Base-by-base conservation (phyloP, 1,140 invertebrate species). In the Monochamus saltuarius region DNA sequence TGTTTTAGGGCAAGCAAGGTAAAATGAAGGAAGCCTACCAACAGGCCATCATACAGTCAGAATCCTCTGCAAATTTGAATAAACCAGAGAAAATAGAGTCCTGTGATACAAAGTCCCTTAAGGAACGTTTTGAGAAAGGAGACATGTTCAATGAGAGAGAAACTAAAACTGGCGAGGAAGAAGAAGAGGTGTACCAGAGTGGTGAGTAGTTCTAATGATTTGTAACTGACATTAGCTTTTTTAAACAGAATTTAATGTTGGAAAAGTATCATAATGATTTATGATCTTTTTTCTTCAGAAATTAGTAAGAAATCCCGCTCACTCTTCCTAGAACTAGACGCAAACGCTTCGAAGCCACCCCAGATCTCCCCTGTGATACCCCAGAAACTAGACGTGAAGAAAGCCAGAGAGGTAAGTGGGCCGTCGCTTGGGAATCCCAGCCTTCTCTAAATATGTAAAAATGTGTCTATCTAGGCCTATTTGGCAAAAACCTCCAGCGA, bases 1-100 rank as follows among this genome's bases (percentile, higher is more conserved):
- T 8, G 19, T 45, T 37, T 17, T 74, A 90, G 88, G 91, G 91
- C 8, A 92, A 93, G 75, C 91, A 93, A 79, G 89, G 89, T 0
- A 91, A 91, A 69, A 90, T 95, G 78, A 94, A 94, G 71, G 91
- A 95, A 74, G 86, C 92, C 81, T 95, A 95, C 75, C 91, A 95
- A 73, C 90, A 93, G 71, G 92, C 91, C 4, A 89, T 94, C 0
- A 84, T 89, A 62, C 90, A 93, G 69, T 89, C 87, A 55, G 74
- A 77, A 61, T 70, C 69, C 0, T 69, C 68, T n/a, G 45, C 66
- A 1, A 73, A 75, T 56, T 29, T 75, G 8, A 73, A 64, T 51
- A 75, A 74, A 60, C 57, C 61, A 35, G 68, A 69, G 29, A 66
- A 70, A 54, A 74, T 82, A 45, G 82, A 86, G 66, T 79, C 82